Conservation (phyloP, 2,888 invertebrate genomes). For the Nymphalis c-album region DNA sequence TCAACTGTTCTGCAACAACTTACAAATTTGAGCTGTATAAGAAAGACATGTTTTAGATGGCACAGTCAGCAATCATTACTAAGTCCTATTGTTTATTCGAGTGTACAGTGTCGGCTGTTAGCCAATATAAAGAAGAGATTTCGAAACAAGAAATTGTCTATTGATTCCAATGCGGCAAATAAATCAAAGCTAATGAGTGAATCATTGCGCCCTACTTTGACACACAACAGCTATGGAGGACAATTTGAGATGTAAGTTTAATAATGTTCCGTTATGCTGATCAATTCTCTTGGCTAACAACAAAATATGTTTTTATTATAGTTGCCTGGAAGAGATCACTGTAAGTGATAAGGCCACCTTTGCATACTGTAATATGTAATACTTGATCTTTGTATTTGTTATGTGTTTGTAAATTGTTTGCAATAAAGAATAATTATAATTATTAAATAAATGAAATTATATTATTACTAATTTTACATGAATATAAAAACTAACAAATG, state of each 20-base stretch:
- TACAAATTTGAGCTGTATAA: conserved; percentile 54
- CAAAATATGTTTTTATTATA: too few relatives aligned
- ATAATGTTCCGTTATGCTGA: too few relatives aligned
- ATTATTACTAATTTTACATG: too few relatives aligned
- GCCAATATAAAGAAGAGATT: conserved; percentile 52
- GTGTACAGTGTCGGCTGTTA: conserved; percentile 48
- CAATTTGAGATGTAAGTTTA: conserved; percentile 63
- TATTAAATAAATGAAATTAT: too few relatives aligned
- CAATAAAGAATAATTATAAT: too few relatives aligned
- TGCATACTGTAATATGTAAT: too few relatives aligned
- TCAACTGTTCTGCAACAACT: conserved; percentile 55
- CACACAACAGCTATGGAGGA: conserved; percentile 61
- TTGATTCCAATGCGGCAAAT: conserved; percentile 50
- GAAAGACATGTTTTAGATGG: conserved; percentile 54
- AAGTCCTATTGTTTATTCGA: conserved; percentile 43
- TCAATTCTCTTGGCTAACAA: too few relatives aligned
- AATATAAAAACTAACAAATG: too few relatives aligned
- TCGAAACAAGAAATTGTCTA: conserved; percentile 50
- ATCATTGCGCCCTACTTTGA: conserved; percentile 52
- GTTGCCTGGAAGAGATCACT: too few relatives aligned
- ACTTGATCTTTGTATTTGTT: too few relatives aligned
- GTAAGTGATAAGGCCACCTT: too few relatives aligned
- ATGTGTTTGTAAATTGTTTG: too few relatives aligned
- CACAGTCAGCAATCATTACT: conserved; percentile 41
- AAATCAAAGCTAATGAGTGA: conserved; percentile 63